A percentile compares a stretch with the other conserved stretches of the same genome.
Conservation (phyloP, 1,140 invertebrate genomes). For the Drepana arcuata region DNA sequence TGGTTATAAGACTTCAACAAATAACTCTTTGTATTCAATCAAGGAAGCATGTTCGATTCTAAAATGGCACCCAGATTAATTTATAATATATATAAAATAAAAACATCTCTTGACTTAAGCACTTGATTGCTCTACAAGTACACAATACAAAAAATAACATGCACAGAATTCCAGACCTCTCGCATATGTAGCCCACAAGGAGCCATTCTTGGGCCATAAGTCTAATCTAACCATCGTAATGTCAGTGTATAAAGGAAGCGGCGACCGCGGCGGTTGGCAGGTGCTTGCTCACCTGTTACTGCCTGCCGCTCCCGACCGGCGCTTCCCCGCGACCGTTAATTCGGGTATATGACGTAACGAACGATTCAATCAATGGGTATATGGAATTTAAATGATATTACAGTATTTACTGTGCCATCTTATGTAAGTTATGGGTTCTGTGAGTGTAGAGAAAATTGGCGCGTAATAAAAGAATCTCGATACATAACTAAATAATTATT, state of each 20-base stretch:
- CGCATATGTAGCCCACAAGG: not conserved
- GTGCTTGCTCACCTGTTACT: constrained; percentile 44
- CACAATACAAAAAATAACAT: not conserved
- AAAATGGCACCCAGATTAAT: too few species aligned
- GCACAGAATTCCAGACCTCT: not conserved
- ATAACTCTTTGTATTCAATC: too few species aligned
- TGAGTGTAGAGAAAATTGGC: not conserved
- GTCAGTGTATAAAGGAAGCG: constrained; percentile 41
- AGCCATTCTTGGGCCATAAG: too few species aligned
- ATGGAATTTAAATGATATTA: constrained; percentile 16
- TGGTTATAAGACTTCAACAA: too few species aligned
- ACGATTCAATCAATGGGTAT: constrained; percentile 22
- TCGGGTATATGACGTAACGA: constrained; percentile 31
- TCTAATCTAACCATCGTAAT: constrained; percentile 50
- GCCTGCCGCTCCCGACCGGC: constrained; percentile 6
- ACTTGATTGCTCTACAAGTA: not conserved
- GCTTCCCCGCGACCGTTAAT: constrained; percentile 26
- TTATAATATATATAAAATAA: not conserved
- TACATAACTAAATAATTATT: not conserved
- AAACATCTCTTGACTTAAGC: not conserved
- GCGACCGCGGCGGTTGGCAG: constrained; percentile 53
- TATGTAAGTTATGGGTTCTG: not conserved
- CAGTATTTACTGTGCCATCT: not conserved
- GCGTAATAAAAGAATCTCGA: not conserved
- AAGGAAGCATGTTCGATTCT: too few species aligned